Evolutionary conservation across 2,113 vertebrate species (phyloP).

Genomic region (Uropsilus gracilis): DNA sequence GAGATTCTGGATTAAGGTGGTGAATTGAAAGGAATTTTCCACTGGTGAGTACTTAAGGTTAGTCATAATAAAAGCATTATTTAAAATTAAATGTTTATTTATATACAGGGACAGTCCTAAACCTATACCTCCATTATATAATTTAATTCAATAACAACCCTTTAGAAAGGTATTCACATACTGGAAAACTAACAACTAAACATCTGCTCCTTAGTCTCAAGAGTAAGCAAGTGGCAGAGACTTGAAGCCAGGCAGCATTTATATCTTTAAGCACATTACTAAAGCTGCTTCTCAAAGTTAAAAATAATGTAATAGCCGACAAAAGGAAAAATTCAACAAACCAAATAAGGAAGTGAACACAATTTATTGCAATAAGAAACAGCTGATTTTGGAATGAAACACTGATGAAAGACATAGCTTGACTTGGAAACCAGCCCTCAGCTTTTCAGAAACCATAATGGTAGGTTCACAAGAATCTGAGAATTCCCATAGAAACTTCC

Average conservation of each 20-base stretch:
- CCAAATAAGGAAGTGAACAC: not conserved
- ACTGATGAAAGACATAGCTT: not conserved
- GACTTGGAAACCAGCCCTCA: not conserved
- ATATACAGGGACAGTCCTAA: not conserved
- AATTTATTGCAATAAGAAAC: not conserved
- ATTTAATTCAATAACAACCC: not conserved
- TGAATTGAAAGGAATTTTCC: not conserved
- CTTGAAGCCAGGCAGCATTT: not conserved
- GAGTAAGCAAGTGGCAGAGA: not conserved
- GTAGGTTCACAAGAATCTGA: constrained; percentile 45
- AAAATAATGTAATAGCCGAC: not conserved
- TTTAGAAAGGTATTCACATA: not conserved
- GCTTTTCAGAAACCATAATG: constrained; percentile 34
- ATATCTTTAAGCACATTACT: not conserved
- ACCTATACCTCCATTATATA: not conserved
- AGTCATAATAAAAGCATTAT: constrained; percentile 30
- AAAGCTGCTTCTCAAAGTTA: not conserved
- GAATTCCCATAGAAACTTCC: constrained; percentile 47
- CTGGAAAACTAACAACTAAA: not conserved
- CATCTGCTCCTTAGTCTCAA: not conserved
- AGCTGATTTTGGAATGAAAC: not conserved
- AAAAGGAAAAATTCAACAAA: not conserved
- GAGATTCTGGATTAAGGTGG: not conserved
- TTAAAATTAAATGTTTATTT: not conserved
- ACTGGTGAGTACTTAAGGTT: not conserved